A percentile compares a stretch with the other conserved stretches of the same genome.
These are phyloP conservation scores for Stenotaenia linearis DNA, from an alignment of 2,888 invertebrate species.

Conservation along the genomic window DNA sequence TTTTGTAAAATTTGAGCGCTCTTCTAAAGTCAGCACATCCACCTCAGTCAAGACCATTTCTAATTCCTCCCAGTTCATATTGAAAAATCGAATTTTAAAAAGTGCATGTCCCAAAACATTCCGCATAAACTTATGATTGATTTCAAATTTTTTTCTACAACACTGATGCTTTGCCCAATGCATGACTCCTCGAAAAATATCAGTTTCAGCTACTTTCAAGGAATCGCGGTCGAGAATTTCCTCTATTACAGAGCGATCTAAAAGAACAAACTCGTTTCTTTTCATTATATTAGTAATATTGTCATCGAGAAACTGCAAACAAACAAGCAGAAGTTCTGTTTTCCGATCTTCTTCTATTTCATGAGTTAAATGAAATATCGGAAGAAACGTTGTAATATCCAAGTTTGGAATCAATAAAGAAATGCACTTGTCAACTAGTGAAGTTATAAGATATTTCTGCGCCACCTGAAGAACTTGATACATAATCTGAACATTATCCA, in stretches of 20 bases:
- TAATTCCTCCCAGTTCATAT: constrained; percentile 1
- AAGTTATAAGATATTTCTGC: background rate
- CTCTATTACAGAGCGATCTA: background rate
- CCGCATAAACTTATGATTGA: background rate
- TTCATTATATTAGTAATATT: background rate
- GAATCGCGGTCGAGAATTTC: constrained; percentile 5
- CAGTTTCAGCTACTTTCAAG: background rate
- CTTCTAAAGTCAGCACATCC: background rate
- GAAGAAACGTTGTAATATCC: background rate
- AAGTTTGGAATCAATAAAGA: background rate
- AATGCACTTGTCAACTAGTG: background rate
- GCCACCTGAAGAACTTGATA: background rate
- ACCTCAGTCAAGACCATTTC: background rate
- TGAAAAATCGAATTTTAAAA: background rate
- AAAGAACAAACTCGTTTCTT: background rate
- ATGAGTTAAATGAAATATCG: background rate
- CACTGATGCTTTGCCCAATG: background rate
- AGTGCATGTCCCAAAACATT: background rate
- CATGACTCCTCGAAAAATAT: background rate
- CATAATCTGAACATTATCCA: background rate
- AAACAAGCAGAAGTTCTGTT: background rate
- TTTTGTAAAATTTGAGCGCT: background rate
- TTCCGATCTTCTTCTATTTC: background rate
- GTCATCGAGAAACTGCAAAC: background rate
- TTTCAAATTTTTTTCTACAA: background rate